Evolutionary conservation across 1,140 invertebrate genomes (phyloP).

Genomic region (Hirudo medicinalis): DNA sequence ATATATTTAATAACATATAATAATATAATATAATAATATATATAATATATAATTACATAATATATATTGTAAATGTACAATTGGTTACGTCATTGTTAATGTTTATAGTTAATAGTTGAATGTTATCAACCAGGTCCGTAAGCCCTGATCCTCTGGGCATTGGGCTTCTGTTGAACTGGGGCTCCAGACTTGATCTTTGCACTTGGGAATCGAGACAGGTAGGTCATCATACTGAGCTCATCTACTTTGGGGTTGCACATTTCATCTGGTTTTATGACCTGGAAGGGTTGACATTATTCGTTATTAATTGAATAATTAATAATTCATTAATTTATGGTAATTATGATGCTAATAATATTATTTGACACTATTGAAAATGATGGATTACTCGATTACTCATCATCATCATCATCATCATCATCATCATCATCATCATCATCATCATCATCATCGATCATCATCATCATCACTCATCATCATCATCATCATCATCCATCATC

Average conservation of each 20-base stretch:
- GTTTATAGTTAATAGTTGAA: neutral
- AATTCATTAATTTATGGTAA: neutral
- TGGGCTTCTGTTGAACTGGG: conserved; percentile 64
- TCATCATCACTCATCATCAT: too few relatives aligned
- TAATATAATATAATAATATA: neutral
- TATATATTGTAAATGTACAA: neutral
- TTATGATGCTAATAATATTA: neutral
- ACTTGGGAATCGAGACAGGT: conserved; percentile 79
- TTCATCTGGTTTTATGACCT: conserved; percentile 77
- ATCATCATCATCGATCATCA: too few relatives aligned
- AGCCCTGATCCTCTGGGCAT: conserved; percentile 65
- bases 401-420: too few relatives aligned
- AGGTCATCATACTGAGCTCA: conserved; percentile 93
- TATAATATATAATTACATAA: neutral
- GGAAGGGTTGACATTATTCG: neutral
- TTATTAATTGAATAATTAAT: conserved; percentile 36
- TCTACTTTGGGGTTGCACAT: conserved; percentile 83
- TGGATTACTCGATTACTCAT: too few relatives aligned
- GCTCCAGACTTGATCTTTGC: conserved; percentile 70
- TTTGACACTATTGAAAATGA: too few relatives aligned
- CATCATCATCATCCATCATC: too few relatives aligned
- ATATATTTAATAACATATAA: neutral
- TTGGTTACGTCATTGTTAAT: neutral
- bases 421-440: too few relatives aligned
- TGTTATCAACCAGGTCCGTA: conserved; percentile 48